Evolutionary conservation across 92 coral and sea anemone species (phyloP).

Genomic region (Umimayanthus kanabou): DNA sequence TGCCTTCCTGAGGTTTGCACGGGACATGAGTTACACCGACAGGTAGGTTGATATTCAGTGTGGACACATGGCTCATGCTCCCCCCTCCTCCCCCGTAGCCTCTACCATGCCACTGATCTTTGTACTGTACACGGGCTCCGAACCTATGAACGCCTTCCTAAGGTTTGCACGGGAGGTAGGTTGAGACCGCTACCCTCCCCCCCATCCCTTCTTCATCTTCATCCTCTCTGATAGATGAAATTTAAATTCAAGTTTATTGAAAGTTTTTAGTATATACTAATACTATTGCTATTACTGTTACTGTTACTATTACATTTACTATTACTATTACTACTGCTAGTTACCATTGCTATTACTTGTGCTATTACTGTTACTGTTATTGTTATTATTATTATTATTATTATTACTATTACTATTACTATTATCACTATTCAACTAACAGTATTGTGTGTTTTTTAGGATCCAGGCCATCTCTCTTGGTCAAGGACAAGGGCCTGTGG

Average conservation of each 20-base stretch:
- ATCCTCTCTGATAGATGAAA: not conserved
- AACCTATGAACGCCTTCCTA: constrained; percentile 98
- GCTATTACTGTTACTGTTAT: no score
- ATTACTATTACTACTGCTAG: no score
- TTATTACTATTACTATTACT: no score
- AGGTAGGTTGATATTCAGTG: constrained; percentile 55
- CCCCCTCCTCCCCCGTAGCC: not conserved
- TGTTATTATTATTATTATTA: no score
- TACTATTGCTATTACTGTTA: no score
- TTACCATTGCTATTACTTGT: no score
- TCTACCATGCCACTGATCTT: not conserved
- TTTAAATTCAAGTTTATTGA: no score
- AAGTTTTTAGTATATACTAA: no score
- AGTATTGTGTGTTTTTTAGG: constrained; percentile 51
- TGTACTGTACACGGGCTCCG: constrained; percentile 72
- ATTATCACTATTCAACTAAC: not conserved
- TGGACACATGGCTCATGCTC: not conserved
- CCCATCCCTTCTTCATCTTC: not conserved
- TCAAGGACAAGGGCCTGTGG: constrained; percentile 99
- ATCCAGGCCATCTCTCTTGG: constrained; percentile 99
- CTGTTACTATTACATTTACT: no score
- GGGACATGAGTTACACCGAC: constrained; percentile 94
- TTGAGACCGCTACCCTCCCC: not conserved
- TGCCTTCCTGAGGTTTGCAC: constrained; percentile 96
- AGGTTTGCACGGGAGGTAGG: constrained; percentile 95